A percentile compares a stretch with the other conserved stretches of the same genome.
phyloP scores from a whole-genome alignment of 2,888 invertebrate species.

The Sycophila texana region DNA sequence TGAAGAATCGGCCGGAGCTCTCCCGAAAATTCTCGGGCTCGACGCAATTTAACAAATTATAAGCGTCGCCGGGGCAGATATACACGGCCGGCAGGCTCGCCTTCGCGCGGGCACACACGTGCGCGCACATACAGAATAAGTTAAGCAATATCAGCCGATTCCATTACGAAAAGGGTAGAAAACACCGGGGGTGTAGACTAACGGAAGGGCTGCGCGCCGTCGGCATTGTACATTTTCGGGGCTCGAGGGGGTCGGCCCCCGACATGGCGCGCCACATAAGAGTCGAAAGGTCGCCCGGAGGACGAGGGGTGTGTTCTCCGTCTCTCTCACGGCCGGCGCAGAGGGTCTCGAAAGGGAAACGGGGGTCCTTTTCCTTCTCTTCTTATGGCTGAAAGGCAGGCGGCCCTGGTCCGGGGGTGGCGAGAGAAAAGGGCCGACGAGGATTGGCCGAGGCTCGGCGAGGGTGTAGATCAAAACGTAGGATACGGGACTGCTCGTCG shows the following conservation, averaged over 20 bases:
- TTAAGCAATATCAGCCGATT: conserved; percentile 53
- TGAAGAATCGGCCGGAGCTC: not conserved
- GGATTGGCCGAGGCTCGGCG: conserved; percentile 51
- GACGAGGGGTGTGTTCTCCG: conserved; percentile 22
- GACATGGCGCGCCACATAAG: conserved; percentile 40
- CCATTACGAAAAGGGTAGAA: conserved; percentile 49
- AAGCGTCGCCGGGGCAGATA: conserved; percentile 1
- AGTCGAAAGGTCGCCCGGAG: conserved; percentile 54
- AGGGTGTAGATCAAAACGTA: conserved; percentile 52
- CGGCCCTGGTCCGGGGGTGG: conserved; percentile 5
- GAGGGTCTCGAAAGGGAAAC: conserved; percentile 48
- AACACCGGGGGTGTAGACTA: conserved; percentile 32
- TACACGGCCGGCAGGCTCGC: no score
- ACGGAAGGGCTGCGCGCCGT: conserved; percentile 34
- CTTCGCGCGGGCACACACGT: not conserved
- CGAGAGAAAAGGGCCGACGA: conserved; percentile 44
- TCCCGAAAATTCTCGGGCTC: not conserved
- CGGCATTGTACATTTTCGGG: conserved; percentile 33
- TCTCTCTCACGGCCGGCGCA: conserved; percentile 6
- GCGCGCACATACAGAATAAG: conserved; percentile 17
- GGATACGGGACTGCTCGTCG: conserved; percentile 24
- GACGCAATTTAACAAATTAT: conserved; percentile 41
- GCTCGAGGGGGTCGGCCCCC: conserved; percentile 24
- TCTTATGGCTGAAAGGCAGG: conserved; percentile 37
- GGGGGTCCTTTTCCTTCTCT: conserved; percentile 55